phyloP scores from a whole-genome alignment of 1,140 invertebrate species.

The Proales similis region DNA sequence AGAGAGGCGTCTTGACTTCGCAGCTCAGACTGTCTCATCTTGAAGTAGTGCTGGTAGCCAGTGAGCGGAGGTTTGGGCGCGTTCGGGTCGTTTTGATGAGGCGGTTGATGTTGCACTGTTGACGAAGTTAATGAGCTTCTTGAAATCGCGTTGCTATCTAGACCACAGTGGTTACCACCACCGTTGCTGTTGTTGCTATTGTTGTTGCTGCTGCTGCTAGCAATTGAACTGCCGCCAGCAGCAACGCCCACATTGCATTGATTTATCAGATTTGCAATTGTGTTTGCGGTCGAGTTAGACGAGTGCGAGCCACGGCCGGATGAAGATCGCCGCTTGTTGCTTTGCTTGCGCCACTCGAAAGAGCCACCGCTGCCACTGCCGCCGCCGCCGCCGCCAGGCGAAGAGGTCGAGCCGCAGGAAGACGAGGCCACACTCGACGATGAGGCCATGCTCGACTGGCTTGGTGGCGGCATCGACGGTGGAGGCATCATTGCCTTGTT shows the following conservation, averaged over 20 bases:
- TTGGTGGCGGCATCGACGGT: not conserved
- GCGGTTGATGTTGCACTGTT: too few relatives aligned
- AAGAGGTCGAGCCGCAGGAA: conserved; percentile 7
- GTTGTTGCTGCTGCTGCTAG: not conserved
- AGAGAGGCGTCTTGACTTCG: conserved; percentile 26
- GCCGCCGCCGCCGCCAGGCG: conserved; percentile 12
- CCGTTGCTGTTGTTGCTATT: not conserved
- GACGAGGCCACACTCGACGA: conserved; percentile 18
- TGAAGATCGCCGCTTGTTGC: not conserved
- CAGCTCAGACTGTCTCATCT: conserved; percentile 13
- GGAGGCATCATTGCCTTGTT: conserved; percentile 32
- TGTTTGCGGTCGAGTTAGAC: too few relatives aligned
- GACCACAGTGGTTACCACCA: not conserved
- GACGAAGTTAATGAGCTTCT: too few relatives aligned
- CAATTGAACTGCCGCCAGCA: not conserved
- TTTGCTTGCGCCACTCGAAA: not conserved
- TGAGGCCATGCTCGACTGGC: not conserved
- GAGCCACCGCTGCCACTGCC: not conserved
- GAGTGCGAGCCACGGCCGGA: too few relatives aligned
- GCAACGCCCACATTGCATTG: too few relatives aligned
- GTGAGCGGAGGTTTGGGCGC: conserved; percentile 27
- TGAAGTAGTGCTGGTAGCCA: conserved; percentile 31
- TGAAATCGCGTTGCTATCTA: too few relatives aligned
- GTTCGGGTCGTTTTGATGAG: not conserved
- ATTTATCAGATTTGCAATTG: too few relatives aligned